phyloP scores from a whole-genome alignment of 2,888 invertebrate genomes.

The Pteria penguin region DNA sequence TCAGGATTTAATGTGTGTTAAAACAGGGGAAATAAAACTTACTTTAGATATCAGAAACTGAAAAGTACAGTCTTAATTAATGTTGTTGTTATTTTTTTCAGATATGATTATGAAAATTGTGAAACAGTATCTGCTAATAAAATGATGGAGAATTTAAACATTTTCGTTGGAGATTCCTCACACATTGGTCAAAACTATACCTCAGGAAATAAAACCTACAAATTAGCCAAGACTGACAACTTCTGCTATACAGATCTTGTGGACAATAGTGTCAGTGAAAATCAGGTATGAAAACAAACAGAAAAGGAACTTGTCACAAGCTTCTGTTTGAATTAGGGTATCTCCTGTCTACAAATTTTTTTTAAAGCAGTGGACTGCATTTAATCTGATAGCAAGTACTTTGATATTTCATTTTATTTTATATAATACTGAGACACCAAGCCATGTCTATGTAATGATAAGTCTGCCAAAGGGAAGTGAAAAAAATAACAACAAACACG shows the following conservation, averaged over 20 bases:
- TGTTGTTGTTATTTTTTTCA: constrained; percentile 78
- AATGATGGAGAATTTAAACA: constrained; percentile 92
- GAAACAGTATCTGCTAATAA: constrained; percentile 91
- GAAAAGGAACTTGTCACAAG: background rate
- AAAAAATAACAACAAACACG: too few species aligned
- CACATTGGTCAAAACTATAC: constrained; percentile 79
- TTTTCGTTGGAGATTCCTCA: constrained; percentile 84
- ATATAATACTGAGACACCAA: too few species aligned
- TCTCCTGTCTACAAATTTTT: background rate
- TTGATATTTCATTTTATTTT: too few species aligned
- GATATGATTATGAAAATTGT: constrained; percentile 99
- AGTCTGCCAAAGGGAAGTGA: too few species aligned
- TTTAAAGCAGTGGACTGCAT: background rate
- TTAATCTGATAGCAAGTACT: too few species aligned
- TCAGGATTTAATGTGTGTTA: too few species aligned
- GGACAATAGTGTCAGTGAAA: constrained; percentile 92
- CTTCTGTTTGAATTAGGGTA: background rate
- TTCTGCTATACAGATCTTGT: constrained; percentile 98
- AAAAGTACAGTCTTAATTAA: too few species aligned
- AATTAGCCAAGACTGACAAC: constrained; percentile 91
- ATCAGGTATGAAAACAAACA: constrained; percentile 84
- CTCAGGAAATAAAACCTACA: constrained; percentile 84
- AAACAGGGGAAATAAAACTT: too few species aligned
- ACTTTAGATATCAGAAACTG: too few species aligned
- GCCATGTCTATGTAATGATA: too few species aligned